Conservation (phyloP, 1,140 invertebrate genomes). For the Zaprionus capensis region DNA sequence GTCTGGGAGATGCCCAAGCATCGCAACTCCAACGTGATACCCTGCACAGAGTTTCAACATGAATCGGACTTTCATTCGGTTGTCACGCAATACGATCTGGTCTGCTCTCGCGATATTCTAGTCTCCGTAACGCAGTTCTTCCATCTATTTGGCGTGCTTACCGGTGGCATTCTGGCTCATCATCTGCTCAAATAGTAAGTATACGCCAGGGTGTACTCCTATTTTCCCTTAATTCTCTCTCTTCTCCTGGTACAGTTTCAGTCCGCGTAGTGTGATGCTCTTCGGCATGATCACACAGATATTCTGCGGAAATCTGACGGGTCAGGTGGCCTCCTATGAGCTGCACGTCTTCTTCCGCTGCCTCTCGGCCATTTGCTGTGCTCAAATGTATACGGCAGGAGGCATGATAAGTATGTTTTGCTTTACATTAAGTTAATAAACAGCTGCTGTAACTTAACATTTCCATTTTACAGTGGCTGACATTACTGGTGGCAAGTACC, state of each 20-base stretch:
- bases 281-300: constrained; percentile 84
- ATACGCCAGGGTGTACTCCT: not conserved
- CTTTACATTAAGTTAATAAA: not conserved
- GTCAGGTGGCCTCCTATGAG: constrained; percentile 81
- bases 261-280: constrained; percentile 84
- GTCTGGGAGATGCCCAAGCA: constrained; percentile 72
- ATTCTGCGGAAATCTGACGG: constrained; percentile 83
- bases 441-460: not conserved
- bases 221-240: not conserved
- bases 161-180: constrained; percentile 84
- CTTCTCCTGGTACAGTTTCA: constrained; percentile 57
- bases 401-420: constrained; percentile 81
- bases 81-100: constrained; percentile 84
- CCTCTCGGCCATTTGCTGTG: constrained; percentile 84
- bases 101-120: constrained; percentile 84
- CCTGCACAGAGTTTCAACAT: constrained; percentile 80
- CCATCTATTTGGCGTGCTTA: constrained; percentile 84
- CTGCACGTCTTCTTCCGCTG: constrained; percentile 84
- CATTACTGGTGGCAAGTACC: constrained; percentile 82
- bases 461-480: constrained; percentile 74
- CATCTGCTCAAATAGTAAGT: constrained; percentile 84
- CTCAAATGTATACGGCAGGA: constrained; percentile 84
- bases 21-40: constrained; percentile 72
- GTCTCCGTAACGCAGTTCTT: constrained; percentile 85
- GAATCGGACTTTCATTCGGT: constrained; percentile 74